These are phyloP conservation scores for Pardalotus punctatus DNA, from an alignment of 2,113 vertebrate genomes.

Conservation along the genomic window DNA sequence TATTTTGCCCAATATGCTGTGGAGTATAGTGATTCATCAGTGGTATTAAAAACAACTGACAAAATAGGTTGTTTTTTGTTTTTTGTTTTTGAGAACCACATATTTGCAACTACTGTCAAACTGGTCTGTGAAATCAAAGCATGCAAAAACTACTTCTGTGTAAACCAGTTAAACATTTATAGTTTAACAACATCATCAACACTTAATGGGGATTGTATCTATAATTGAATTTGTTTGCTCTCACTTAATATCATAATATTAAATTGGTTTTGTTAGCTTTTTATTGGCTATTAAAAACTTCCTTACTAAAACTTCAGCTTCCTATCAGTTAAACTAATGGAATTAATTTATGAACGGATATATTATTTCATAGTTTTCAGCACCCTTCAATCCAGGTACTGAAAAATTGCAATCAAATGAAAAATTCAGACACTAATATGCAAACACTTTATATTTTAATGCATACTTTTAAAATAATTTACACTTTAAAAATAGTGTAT, in stretches of 20 bases:
- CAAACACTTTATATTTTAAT: neutral
- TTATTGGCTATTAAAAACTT: neutral
- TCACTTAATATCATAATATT: neutral
- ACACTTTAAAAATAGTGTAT: neutral
- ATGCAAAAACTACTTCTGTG: neutral
- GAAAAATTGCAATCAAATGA: neutral
- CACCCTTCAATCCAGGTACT: neutral
- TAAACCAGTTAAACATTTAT: accelerated
- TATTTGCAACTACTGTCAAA: neutral
- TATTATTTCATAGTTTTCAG: neutral
- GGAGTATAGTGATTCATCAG: neutral
- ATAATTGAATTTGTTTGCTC: neutral
- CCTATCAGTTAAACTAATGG: neutral
- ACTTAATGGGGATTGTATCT: neutral
- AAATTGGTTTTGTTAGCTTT: neutral
- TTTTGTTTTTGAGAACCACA: neutral
- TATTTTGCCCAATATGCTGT: neutral
- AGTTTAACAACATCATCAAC: neutral
- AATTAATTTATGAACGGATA: neutral
- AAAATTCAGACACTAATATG: neutral
- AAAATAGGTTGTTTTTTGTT: neutral
- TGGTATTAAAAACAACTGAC: neutral
- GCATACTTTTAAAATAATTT: neutral
- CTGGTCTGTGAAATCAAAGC: accelerated
- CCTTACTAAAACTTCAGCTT: neutral